Evolutionary conservation across 2,888 invertebrate genomes (phyloP), one percentile per base, ranked within the genome.

Genomic region (Rhingia campestris): DNA sequence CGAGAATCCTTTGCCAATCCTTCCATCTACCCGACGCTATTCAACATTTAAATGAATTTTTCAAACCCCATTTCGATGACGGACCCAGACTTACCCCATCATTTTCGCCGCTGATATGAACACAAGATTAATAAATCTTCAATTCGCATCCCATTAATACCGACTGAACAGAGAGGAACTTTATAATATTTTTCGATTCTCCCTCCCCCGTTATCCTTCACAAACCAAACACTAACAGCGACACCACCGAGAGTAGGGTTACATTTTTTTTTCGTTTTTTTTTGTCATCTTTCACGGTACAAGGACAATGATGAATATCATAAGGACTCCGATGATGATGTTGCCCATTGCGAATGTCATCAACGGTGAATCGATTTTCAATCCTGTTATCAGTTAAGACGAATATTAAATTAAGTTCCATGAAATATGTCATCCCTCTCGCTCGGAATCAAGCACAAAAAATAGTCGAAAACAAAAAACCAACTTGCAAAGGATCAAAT

Each of bases 331-430:
- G 54, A 47, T 47, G 69, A 49, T 61, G 61, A 51, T 61, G 39
- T 49, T 59, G 58, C 47, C 59, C 58, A 59, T 43, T 72, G 45
- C 63, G 54, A 73, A 63, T 43, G 72, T 45, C 54, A 53, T 73
- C 63, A 63, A 54, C 22, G 39, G 51, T 39, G 58, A 74, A 74
- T 66, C 66, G 74, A 74, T 66, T 66, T 58, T 51, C 49, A 41
- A 74, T 59, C 41, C 74, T 12, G 30, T 43, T 74, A 64, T 74
- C 66, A 74, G 43, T 73, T 63, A 63, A 45, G 30, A 37, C 37
- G 72, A 73, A 73, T 63, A 73, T 73, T 54, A 54, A 73, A 73
- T 63, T 72, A 54, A 43, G 33, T 63, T 37, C 43, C 35, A 73
- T 45, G 51, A 61, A 61, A 72, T 53, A 53, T 61, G 72, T 51